phyloP scores from a whole-genome alignment of 1,140 invertebrate species.

The Hestina assimilis region DNA sequence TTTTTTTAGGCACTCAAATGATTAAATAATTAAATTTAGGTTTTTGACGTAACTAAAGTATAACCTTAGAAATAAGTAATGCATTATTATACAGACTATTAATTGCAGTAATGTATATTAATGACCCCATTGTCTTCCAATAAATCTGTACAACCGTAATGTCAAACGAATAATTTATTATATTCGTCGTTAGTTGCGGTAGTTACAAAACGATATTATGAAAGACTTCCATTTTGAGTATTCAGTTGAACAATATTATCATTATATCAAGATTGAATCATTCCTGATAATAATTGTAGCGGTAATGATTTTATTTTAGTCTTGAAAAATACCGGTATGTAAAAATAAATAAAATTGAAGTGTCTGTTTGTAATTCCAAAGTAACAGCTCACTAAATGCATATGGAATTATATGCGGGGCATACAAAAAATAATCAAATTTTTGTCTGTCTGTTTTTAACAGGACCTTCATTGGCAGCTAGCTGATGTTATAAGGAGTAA shows the following conservation, averaged over 20 bases:
- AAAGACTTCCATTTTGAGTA: conserved; percentile 22
- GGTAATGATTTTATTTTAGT: neutral
- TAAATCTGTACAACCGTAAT: neutral
- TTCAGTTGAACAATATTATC: conserved; percentile 3
- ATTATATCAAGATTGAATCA: neutral
- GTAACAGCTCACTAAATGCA: too few species aligned
- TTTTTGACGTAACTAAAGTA: too few species aligned
- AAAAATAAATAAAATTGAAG: neutral
- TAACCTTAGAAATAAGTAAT: neutral
- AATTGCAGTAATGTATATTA: neutral
- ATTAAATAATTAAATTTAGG: too few species aligned
- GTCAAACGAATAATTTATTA: conserved; percentile 1
- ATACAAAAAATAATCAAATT: too few species aligned
- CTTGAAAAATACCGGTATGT: neutral
- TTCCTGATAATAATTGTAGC: too few species aligned
- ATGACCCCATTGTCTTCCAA: neutral
- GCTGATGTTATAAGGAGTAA: too few species aligned
- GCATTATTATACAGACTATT: neutral
- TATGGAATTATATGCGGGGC: too few species aligned
- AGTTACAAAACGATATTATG: conserved; percentile 21
- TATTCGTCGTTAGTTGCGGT: conserved; percentile 4
- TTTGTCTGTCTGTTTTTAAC: too few species aligned
- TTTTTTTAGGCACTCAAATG: too few species aligned
- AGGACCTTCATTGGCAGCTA: too few species aligned
- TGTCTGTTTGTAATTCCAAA: too few species aligned